phyloP scores from a whole-genome alignment of 2,113 vertebrate genomes.

The Podiceps cristatus region DNA sequence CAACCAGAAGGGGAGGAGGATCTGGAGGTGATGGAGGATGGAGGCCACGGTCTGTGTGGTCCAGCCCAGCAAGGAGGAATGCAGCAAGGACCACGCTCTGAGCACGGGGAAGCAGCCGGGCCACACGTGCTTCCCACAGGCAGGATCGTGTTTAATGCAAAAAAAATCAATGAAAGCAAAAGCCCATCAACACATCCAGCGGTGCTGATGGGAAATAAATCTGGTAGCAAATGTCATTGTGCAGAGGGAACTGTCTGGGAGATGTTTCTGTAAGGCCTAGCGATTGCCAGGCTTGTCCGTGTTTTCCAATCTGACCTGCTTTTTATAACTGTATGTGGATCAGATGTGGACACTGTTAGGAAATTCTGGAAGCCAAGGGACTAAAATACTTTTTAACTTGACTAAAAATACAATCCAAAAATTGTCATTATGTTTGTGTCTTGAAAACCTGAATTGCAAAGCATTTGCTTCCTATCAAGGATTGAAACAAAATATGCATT shows the following conservation, averaged over 20 bases:
- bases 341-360: not conserved
- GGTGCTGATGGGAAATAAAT: not conserved
- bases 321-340: not conserved
- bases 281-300: not conserved
- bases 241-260: not conserved
- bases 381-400: not conserved
- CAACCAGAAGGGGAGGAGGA: not conserved
- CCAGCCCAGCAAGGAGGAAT: not conserved
- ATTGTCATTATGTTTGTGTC: not conserved
- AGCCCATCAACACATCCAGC: not conserved
- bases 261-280: not conserved
- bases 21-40: not conserved
- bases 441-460: not conserved
- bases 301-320: not conserved
- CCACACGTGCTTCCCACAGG: accelerated
- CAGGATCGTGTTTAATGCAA: not conserved
- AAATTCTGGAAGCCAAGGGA: not conserved
- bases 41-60: not conserved
- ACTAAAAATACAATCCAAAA: not conserved
- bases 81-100: not conserved
- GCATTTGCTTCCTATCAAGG: not conserved
- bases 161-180: not conserved
- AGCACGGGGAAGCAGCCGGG: not conserved
- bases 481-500: not conserved
- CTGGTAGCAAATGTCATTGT: not conserved